These are phyloP conservation scores for Perdix hodgsoniae DNA, from an alignment of 2,797 vertebrate species.

Conservation along the genomic window DNA sequence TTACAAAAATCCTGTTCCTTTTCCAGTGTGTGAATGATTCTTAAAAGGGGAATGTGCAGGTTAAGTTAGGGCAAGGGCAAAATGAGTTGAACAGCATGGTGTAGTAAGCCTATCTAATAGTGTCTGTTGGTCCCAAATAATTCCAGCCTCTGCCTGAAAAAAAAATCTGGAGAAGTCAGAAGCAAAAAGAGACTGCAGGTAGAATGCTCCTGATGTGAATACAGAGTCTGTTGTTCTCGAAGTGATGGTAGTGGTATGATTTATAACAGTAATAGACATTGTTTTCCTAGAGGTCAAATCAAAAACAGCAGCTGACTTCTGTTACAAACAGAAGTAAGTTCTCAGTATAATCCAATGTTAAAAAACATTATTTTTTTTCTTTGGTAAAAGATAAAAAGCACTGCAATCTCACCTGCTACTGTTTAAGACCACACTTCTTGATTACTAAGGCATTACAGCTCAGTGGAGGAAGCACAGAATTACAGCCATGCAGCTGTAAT, in stretches of 20 bases:
- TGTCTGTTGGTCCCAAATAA: not conserved
- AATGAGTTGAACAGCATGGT: not conserved
- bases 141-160: not conserved
- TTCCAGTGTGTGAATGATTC: not conserved
- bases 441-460: not conserved
- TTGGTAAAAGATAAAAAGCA: not conserved
- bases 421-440: not conserved
- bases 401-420: accelerated
- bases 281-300: not conserved
- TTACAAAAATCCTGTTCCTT: not conserved
- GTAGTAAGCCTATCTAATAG: not conserved
- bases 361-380: not conserved
- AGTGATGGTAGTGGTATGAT: not conserved
- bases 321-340: not conserved
- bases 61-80: not conserved
- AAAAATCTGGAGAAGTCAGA: not conserved
- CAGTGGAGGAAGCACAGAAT: not conserved
- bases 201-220: not conserved
- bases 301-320: not conserved
- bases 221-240: not conserved
- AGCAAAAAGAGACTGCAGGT: not conserved
- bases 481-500: not conserved
- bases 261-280: not conserved
- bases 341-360: not conserved
- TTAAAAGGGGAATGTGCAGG: not conserved